These are phyloP conservation scores for Pelodytes ibericus DNA, from an alignment of 2,797 vertebrate species.

Conservation along the genomic window DNA sequence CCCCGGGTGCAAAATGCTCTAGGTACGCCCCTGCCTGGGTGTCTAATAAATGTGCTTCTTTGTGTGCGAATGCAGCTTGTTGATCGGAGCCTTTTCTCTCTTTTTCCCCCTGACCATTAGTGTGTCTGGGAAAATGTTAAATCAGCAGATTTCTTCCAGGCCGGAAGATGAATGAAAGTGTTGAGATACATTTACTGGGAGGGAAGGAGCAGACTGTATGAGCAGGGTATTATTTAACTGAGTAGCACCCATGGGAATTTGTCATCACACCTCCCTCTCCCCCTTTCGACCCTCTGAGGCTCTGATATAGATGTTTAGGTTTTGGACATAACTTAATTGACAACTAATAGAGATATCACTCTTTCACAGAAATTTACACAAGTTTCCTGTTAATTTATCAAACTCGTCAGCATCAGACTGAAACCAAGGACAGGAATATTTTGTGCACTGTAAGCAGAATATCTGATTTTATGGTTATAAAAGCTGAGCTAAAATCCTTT, in stretches of 20 bases:
- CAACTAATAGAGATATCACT: no score
- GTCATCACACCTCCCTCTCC: no score
- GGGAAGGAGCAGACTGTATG: background rate
- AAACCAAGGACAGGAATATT: conserved; percentile 19
- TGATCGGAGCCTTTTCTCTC: conserved; percentile 41
- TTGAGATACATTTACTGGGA: conserved; percentile 17
- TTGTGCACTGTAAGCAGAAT: conserved; percentile 28
- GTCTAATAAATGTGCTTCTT: conserved; percentile 53
- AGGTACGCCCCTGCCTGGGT: no score
- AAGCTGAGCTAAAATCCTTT: background rate
- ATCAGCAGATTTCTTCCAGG: conserved; percentile 29
- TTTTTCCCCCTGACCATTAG: conserved; percentile 18
- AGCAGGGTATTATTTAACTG: conserved; percentile 29
- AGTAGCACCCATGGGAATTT: conserved; percentile 8
- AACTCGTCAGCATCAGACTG: conserved; percentile 1
- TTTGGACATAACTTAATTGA: no score
- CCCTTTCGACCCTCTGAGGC: no score
- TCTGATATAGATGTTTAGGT: no score
- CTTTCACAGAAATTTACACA: conserved; percentile 29
- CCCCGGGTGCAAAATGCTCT: no score
- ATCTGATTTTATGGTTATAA: conserved; percentile 10
- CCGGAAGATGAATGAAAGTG: conserved; percentile 30
- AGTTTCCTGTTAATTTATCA: conserved; percentile 39
- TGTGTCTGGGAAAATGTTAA: conserved; percentile 27
- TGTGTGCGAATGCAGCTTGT: conserved; percentile 56